Evolutionary conservation across 2,888 invertebrate species (phyloP), one percentile per base, ranked within the genome.

Genomic region (Rutpela maculata): DNA sequence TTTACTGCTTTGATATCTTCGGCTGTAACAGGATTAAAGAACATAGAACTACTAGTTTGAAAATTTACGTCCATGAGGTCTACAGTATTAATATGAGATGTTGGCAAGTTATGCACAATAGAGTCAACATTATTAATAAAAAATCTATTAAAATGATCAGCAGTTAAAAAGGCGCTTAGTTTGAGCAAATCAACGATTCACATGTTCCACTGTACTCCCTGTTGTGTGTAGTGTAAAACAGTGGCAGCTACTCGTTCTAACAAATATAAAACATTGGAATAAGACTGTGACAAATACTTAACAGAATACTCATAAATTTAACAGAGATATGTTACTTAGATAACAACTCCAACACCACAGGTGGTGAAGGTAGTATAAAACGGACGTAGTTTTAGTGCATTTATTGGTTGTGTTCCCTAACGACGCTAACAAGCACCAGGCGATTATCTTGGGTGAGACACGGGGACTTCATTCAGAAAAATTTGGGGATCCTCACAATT

Each of bases 211-310:
- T 87, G 85, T 86, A 87, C 88, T 86, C 78, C 89, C 87, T 77
- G 87, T 81, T 76, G 88, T 74, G 87, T 74, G 63, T 70, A 80
- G 89, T 88, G 89, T 89, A 89, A 89, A 89, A 89, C 89, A 88
- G 89, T 89, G 89, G 89, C 89, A 88, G 88, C 86, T 85, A 86
- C 87, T 86, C 86, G 85, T 86, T 87, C 86, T 86, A 88, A 87
- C 87, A 87, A 88, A 87, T 87, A 88, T 88, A 88, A 89, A 87
- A 88, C 88, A 89, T 86, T 85, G 87, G 85, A 87, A 85, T 87
- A 85, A 85, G 89, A 89, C 89, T 89, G 88, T 89, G 89, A 89
- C 89, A 89, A 89, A 89, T 89, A 88, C 88, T 88, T 87, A 88
- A 86, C 86, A 86, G 87, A 86, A 86, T 85, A 85, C 84, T 83